Percentiles rank a stretch among this genome's conserved stretches.
These are phyloP conservation scores for Anas georgica DNA, from an alignment of 2,797 vertebrate species.

Conservation along the genomic window DNA sequence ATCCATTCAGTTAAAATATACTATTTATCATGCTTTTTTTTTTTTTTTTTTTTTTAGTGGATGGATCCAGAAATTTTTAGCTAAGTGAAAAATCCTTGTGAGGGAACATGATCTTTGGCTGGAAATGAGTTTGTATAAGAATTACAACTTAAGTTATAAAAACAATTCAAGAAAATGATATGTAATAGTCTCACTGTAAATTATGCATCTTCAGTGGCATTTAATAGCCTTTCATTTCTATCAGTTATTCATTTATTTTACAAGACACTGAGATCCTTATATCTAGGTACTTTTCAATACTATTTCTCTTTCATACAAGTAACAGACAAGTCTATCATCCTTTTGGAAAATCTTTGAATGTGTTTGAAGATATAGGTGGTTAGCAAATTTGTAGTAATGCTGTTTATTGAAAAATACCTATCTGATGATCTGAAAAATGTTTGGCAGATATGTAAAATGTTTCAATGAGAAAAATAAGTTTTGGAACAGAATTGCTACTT, in stretches of 20 bases:
- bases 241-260: conserved; percentile 29
- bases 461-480: not conserved
- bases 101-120: conserved; percentile 1
- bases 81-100: conserved; percentile 23
- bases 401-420: not conserved
- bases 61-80: conserved; percentile 46
- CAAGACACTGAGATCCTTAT: not conserved
- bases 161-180: conserved; percentile 29
- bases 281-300: not conserved
- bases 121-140: conserved; percentile 43
- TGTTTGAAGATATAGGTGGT: not conserved
- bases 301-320: not conserved
- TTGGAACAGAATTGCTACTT: not conserved
- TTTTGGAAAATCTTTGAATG: not conserved
- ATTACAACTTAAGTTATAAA: not conserved
- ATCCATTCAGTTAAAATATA: conserved; percentile 68
- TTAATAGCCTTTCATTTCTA: conserved; percentile 28
- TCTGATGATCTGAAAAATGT: not conserved
- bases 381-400: not conserved
- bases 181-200: conserved; percentile 7
- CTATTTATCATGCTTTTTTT: conserved; percentile 23
- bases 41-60: not conserved
- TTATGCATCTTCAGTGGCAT: not conserved
- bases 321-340: not conserved
- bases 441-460: not conserved